A percentile compares a stretch with the other conserved stretches of the same genome.
These are phyloP conservation scores for Eretmocerus hayati DNA, from an alignment of 2,888 invertebrate genomes.

Conservation along the genomic window DNA sequence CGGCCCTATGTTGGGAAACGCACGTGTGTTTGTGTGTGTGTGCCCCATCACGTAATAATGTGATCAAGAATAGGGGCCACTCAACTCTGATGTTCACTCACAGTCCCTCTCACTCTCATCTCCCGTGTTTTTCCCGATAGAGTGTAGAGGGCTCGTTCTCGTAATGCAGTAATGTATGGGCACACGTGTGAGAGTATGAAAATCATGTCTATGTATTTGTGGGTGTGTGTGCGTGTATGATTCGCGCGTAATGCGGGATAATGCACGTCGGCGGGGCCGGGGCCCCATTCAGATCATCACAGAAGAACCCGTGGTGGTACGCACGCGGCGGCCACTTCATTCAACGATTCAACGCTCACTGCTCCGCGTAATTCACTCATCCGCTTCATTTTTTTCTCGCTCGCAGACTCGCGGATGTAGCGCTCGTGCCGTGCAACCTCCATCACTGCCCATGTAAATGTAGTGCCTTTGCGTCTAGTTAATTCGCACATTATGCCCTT, in stretches of 20 bases:
- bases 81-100: slow-evolving; percentile 1
- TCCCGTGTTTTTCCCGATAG: slow-evolving; percentile 4
- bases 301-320: background rate
- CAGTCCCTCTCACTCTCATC: background rate
- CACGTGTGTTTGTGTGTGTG: background rate
- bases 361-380: background rate
- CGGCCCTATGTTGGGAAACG: too few species aligned
- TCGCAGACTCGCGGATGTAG: too few species aligned
- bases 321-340: slow-evolving; percentile 5
- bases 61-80: slow-evolving; percentile 7
- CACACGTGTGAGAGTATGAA: too few species aligned
- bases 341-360: slow-evolving; percentile 12
- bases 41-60: slow-evolving; percentile 7
- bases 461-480: too few species aligned
- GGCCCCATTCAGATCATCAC: slow-evolving; percentile 6
- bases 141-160: too few species aligned
- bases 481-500: too few species aligned
- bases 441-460: too few species aligned
- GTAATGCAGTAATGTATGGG: too few species aligned
- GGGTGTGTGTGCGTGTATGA: too few species aligned
- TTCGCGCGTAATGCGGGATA: slow-evolving; percentile 17
- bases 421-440: too few species aligned
- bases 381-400: background rate
- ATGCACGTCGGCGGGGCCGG: slow-evolving; percentile 13
- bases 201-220: too few species aligned